These are phyloP conservation scores for Dicrostonyx torquatus DNA, from an alignment of 2,797 vertebrate species.

Conservation along the genomic window DNA sequence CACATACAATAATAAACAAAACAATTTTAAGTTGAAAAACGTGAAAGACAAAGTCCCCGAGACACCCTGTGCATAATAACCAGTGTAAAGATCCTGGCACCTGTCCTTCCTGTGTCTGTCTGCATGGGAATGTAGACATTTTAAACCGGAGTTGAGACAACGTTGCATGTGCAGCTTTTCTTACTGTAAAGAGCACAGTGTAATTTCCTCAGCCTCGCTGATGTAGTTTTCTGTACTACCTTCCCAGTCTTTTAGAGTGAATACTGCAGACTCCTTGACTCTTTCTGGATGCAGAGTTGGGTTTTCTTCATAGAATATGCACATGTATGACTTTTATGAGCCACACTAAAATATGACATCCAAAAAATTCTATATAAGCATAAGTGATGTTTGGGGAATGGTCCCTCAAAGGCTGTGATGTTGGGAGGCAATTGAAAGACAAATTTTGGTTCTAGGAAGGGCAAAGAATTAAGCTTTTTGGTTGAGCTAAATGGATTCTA, in stretches of 20 bases:
- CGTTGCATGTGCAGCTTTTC: background rate
- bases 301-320: background rate
- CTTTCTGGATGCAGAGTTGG: background rate
- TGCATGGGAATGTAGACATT: conserved; percentile 1
- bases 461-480: conserved; percentile 45
- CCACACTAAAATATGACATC: background rate
- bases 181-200: background rate
- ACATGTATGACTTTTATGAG: background rate
- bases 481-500: conserved; percentile 46
- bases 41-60: background rate
- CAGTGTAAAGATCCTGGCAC: background rate
- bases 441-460: conserved; percentile 25
- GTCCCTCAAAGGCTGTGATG: background rate
- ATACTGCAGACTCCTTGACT: background rate
- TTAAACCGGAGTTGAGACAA: conserved; percentile 7
- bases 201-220: conserved; percentile 21
- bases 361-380: background rate
- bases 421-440: background rate
- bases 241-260: background rate
- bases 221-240: background rate
- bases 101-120: background rate
- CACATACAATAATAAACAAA: background rate
- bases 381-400: background rate
- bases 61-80: background rate
- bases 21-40: background rate